phyloP scores from a whole-genome alignment of 2,888 invertebrate genomes.

The Erebia aethiops region DNA sequence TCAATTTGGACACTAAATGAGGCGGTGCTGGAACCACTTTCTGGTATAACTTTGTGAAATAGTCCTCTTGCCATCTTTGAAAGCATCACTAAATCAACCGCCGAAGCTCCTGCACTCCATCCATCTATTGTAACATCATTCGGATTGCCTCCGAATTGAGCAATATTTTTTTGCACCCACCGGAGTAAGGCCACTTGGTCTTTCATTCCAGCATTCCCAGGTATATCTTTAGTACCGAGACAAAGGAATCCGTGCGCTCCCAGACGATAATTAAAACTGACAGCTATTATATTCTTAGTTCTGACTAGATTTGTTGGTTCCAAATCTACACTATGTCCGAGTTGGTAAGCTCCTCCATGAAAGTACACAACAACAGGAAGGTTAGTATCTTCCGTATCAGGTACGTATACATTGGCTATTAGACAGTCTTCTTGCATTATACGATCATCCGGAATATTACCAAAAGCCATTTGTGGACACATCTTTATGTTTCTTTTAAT shows the following conservation, averaged over 20 bases:
- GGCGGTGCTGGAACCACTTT: constrained; percentile 54
- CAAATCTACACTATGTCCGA: constrained; percentile 52
- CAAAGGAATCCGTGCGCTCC: constrained; percentile 60
- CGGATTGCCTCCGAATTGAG: constrained; percentile 61
- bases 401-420: constrained; percentile 47
- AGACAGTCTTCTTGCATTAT: constrained; percentile 46
- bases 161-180: constrained; percentile 56
- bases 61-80: constrained; percentile 54
- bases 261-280: constrained; percentile 63
- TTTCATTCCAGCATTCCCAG: constrained; percentile 68
- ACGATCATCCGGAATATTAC: background rate
- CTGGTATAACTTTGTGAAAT: constrained; percentile 57
- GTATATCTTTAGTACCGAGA: constrained; percentile 57
- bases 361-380: constrained; percentile 65
- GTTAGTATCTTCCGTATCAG: constrained; percentile 43
- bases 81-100: constrained; percentile 57
- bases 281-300: constrained; percentile 50
- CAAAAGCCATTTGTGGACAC: constrained; percentile 48
- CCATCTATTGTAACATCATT: constrained; percentile 60
- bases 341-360: constrained; percentile 70
- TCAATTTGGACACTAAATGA: constrained; percentile 52
- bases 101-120: constrained; percentile 58
- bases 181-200: constrained; percentile 60
- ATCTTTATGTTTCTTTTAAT: constrained; percentile 41
- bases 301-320: constrained; percentile 47